Base-by-base conservation (phyloP, 30 jellyfish, hydroid and myxozoan species). In the Hydractinia symbiolongicarpus region DNA sequence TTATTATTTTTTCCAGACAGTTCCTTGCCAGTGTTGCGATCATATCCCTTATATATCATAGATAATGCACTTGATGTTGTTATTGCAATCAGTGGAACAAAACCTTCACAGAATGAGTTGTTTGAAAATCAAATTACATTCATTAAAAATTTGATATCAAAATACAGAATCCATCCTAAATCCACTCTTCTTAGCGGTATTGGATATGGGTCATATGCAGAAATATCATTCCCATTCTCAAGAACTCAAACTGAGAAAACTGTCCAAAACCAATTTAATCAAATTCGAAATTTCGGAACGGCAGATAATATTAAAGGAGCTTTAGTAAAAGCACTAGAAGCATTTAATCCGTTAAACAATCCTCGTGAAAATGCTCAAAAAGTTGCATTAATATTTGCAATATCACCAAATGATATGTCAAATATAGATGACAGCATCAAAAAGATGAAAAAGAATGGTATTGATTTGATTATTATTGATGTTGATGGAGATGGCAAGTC, bases 301-400 rank as follows among this genome's bases (percentile, higher is more conserved):
- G 44, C 44, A 30, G 44, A 30, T 30, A 30, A 30, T 30, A 30
- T 30, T 30, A 30, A 30, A 30, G 44, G 44, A 30, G 44, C 44
- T 30, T 30, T 30, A 30, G 44, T 30, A 30, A 30, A 30, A 30
- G 44, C 44, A 30, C 44, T 30, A 30, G 44, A 30, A 30, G 53
- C 80, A 61, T 84, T 89, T 66, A 54, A 78, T 9, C 19, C 77
- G 40, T 15, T 5, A 56, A 52, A 76, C 40, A 94, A 91, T 60
- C 95, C 91, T 14, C 74, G 95, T 73, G 56, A 61, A 8, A 88
- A 78, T 13, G 94, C 73, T 11, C 77, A 85, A 30, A 89, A 89
- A 64, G 20, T 78, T 40, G 71, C 82, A 16, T 55, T 89, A 11
- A 52, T 89, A 4, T 89, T 89, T 30, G 81, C 82, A 10, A 76